Percentiles rank a stretch among this genome's conserved stretches.
Evolutionary conservation across 2,113 vertebrate genomes (phyloP).

Genomic region (Tragelaphus scriptus): DNA sequence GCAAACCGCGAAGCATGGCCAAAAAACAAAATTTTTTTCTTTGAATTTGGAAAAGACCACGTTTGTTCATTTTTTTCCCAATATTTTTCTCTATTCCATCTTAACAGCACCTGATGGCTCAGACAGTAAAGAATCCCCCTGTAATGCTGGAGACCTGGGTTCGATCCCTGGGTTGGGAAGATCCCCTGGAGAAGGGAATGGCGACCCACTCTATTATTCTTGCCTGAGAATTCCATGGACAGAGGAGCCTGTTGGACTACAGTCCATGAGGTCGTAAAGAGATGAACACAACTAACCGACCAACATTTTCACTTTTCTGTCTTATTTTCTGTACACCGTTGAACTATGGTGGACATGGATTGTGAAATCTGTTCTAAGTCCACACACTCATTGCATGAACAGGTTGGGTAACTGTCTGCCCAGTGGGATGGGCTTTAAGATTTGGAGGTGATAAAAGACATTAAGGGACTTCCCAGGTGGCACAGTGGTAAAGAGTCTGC

Average conservation of each 20-base stretch:
- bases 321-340: not conserved
- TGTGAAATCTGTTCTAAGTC: not conserved
- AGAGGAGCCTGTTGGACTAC: not conserved
- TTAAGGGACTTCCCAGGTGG: not conserved
- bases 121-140: not conserved
- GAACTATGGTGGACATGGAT: not conserved
- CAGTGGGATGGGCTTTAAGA: not conserved
- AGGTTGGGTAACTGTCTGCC: not conserved
- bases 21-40: not conserved
- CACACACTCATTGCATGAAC: not conserved
- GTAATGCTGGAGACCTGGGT: not conserved
- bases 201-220: not conserved
- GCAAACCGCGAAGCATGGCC: not conserved
- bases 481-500: not conserved
- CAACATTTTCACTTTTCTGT: not conserved
- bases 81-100: not conserved
- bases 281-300: not conserved
- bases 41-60: not conserved
- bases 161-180: not conserved
- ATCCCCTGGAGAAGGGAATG: not conserved
- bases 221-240: not conserved
- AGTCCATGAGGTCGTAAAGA: not conserved
- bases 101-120: not conserved
- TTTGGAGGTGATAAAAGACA: not conserved
- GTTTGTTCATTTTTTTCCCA: not conserved